Conservation (phyloP, 2,113 vertebrate genomes). For the Chaenocephalus aceratus region DNA sequence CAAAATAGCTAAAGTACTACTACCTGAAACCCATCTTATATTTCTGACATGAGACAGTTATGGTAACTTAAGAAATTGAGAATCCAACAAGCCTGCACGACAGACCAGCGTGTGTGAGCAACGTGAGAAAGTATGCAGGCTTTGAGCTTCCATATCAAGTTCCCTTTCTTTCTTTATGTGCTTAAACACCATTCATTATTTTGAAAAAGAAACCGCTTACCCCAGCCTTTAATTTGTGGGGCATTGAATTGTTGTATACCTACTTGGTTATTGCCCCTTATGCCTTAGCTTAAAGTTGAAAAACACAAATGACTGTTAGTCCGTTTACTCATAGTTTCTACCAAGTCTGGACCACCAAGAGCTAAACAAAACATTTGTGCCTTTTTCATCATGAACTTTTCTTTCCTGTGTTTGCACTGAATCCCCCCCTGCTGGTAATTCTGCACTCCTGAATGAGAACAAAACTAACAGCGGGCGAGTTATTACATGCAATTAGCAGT, state of each 20-base stretch:
- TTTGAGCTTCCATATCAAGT: background rate
- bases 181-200: background rate
- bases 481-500: constrained; percentile 37
- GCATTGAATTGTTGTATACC: background rate
- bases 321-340: no score
- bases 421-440: constrained; percentile 4
- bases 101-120: no score
- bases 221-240: background rate
- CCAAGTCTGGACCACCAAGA: background rate
- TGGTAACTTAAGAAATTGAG: background rate
- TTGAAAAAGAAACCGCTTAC: no score
- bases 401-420: constrained; percentile 18
- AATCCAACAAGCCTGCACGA: background rate
- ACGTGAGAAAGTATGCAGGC: background rate
- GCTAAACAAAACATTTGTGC: constrained; percentile 1
- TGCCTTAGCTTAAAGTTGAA: background rate
- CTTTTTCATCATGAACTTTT: background rate
- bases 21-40: background rate
- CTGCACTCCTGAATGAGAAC: constrained; percentile 14
- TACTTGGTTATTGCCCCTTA: background rate
- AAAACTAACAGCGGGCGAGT: constrained; percentile 29
- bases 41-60: no score
- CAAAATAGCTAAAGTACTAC: no score
- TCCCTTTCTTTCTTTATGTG: background rate
- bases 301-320: background rate